Evolutionary conservation across 2,113 vertebrate species (phyloP), one percentile per base, ranked within the genome.

Genomic region (Macquaria ambigua): DNA sequence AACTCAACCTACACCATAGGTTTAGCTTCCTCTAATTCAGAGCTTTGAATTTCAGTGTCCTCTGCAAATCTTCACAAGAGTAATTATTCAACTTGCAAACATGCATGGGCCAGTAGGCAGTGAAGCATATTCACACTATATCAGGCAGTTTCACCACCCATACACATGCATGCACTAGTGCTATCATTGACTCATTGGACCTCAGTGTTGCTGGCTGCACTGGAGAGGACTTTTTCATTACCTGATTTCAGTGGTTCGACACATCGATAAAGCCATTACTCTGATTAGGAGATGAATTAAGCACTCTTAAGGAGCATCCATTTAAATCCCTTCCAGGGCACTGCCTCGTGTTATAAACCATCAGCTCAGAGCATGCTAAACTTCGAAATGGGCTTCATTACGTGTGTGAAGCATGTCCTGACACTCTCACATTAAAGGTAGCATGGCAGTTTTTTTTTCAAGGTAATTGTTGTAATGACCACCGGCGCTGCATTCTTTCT

Each of bases 231-330:
- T 61, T 62, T 79, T 79, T 79, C 79, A 92, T 92, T 89, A 87
- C 73, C 62, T 73, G 80, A 84, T 84, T 86, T 74, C 71, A 66
- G 62, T 23, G 9, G 61, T 73, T 84, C 76, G 6, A 89, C 87
- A 66, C 62, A 81, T 87, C 2, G 88, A 90, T 88, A 82, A 63
- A 86, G 81, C 59, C 78, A 81, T 93, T 92, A 73, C 75, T 25
- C 66, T 86, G 62, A 91, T 82, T 67, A 79, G 82, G 53, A 84
- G 72, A 84, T 82, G 34, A 85, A 85, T 87, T 81, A 89, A 82
- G 14, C 46, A 59, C 77, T 48, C 68, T 89, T 75, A 43, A 84
- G 58, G 58, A 69, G 79, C 80, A 82, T 82, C 74, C 25, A 50
- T 82, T 76, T 48, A 21, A 70, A 83, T 73, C n/a, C 20, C 43